Percentiles rank a stretch among this genome's conserved stretches.
Evolutionary conservation across 2,797 vertebrate species (phyloP).

Genomic region (Oreonectes daqikongensis): DNA sequence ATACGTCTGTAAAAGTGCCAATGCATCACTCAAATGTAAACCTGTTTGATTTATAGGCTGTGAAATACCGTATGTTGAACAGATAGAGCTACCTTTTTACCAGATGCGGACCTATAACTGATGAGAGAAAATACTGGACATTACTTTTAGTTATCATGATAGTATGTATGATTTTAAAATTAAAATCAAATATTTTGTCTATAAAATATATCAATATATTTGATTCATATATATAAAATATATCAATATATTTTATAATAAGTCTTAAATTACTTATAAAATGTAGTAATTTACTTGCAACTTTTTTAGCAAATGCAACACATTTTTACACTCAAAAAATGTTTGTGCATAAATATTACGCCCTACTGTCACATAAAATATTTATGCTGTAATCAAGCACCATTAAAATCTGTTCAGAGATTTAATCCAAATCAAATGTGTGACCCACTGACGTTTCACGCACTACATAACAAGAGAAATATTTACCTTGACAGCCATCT

Average conservation of each 20-base stretch:
- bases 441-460: conserved; percentile 88
- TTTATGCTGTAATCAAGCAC: conserved; percentile 70
- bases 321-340: background rate
- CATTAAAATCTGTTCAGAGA: conserved; percentile 78
- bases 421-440: conserved; percentile 79
- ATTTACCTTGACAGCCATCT: conserved; percentile 99
- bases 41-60: conserved; percentile 64
- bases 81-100: conserved; percentile 19
- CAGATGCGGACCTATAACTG: background rate
- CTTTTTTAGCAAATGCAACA: background rate
- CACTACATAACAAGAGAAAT: conserved; percentile 91
- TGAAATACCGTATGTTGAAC: conserved; percentile 49
- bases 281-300: background rate
- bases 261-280: background rate
- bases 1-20: conserved; percentile 71
- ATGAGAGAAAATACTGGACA: background rate
- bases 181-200: background rate
- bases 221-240: background rate
- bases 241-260: background rate
- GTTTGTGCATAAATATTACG: background rate
- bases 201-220: background rate
- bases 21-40: conserved; percentile 68
- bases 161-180: background rate
- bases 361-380: background rate
- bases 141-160: background rate